These are phyloP conservation scores for Cerastis leucographa DNA, from an alignment of 2,888 invertebrate genomes.

Conservation along the genomic window DNA sequence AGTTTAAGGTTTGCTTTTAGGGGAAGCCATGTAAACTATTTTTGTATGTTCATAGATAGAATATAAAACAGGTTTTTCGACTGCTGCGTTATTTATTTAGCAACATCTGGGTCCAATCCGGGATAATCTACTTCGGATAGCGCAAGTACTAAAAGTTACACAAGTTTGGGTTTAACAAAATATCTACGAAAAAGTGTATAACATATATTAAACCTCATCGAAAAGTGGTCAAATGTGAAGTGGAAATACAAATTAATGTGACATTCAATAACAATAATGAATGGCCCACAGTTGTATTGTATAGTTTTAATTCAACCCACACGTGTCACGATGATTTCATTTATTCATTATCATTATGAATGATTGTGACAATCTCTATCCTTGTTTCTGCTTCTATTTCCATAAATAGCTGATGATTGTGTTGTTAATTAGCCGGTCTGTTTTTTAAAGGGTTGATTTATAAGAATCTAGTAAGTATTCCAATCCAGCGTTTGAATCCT, in stretches of 20 bases:
- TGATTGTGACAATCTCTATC: conserved; percentile 6
- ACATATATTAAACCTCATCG: conserved; percentile 2
- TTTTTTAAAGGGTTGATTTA: neutral
- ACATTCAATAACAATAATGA: conserved; percentile 7
- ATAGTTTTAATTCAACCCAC: conserved; percentile 37
- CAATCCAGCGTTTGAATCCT: neutral
- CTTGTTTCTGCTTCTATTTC: neutral
- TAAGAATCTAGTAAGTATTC: neutral
- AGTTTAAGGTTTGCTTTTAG: neutral
- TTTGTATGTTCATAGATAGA: neutral
- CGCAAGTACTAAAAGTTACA: neutral
- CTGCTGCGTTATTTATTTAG: neutral
- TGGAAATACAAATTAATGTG: conserved; percentile 15
- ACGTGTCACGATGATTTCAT: conserved; percentile 51
- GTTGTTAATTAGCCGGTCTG: neutral
- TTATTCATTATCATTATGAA: conserved; percentile 36
- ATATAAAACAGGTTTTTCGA: neutral
- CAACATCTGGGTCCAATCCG: neutral
- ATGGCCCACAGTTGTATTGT: neutral
- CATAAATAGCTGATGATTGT: conserved; percentile 1
- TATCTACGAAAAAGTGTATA: conserved; percentile 1
- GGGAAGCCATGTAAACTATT: neutral
- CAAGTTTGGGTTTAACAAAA: neutral
- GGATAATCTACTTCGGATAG: neutral
- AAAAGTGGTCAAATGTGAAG: neutral